Evolutionary conservation across 1,140 invertebrate genomes (phyloP).

Genomic region (Pomacea maculata): DNA sequence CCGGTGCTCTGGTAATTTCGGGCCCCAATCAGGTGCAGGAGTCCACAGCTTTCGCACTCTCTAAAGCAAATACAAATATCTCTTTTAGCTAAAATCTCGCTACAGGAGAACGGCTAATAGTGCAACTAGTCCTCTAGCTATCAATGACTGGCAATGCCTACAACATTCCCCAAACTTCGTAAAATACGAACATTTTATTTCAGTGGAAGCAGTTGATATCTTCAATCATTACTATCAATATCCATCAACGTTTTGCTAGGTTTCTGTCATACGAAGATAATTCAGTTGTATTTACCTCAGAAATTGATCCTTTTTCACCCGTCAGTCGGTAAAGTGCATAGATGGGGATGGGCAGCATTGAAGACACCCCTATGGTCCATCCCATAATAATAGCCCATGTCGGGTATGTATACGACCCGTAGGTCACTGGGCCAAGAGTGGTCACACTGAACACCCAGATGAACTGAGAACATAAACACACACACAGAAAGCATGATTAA

Average conservation of each 20-base stretch:
- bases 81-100: neutral
- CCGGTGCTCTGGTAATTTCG: constrained; percentile 41
- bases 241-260: neutral
- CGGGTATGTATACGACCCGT: constrained; percentile 51
- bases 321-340: constrained; percentile 43
- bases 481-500: neutral
- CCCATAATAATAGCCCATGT: constrained; percentile 55
- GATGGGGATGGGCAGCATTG: constrained; percentile 54
- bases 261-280: neutral
- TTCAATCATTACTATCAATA: neutral
- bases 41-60: constrained; percentile 41
- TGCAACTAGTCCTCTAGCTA: too few species aligned
- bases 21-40: constrained; percentile 52
- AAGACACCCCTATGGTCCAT: constrained; percentile 51
- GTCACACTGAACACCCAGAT: constrained; percentile 56
- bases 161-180: too few species aligned
- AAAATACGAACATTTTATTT: neutral
- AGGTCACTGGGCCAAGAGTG: constrained; percentile 52
- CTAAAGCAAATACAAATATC: constrained; percentile 27
- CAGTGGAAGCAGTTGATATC: neutral
- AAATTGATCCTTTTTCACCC: constrained; percentile 39
- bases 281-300: constrained; percentile 35
- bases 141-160: too few species aligned
- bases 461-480: constrained; percentile 37
- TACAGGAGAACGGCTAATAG: neutral